Percentiles rank a stretch among this genome's conserved stretches.
Conservation (phyloP, 2,113 vertebrate genomes). For the Pogona vitticeps region DNA sequence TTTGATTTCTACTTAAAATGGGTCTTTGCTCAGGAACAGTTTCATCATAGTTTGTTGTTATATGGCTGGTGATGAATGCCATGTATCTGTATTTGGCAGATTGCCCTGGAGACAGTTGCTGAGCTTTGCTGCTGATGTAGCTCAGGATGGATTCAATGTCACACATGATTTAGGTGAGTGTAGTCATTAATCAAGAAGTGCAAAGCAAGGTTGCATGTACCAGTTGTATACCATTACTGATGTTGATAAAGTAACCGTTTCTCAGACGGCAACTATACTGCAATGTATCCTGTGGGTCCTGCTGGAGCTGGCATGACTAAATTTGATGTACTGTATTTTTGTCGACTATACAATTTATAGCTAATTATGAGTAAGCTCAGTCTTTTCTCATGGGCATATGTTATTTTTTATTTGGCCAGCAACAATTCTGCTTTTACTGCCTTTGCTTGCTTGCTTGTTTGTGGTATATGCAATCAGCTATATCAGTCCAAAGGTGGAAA, state of each 20-base stretch:
- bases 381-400: too few species aligned
- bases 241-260: neutral
- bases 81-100: conserved; percentile 70
- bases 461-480: too few species aligned
- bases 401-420: too few species aligned
- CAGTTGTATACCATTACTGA: neutral
- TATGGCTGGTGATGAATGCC: neutral
- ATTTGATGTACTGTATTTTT: too few species aligned
- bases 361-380: too few species aligned
- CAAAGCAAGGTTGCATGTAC: neutral
- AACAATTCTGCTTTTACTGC: too few species aligned
- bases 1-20: neutral
- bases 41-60: neutral
- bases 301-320: too few species aligned
- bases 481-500: too few species aligned
- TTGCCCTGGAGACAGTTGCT: conserved; percentile 89
- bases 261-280: neutral
- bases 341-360: too few species aligned
- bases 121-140: conserved; percentile 83
- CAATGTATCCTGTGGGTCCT: too few species aligned
- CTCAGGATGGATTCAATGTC: conserved; percentile 92
- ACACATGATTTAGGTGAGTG: conserved; percentile 93
- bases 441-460: too few species aligned
- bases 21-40: neutral
- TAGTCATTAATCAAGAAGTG: neutral